Conservation (phyloP, 2,888 invertebrate species). For the Chromoteleia sp. region DNA sequence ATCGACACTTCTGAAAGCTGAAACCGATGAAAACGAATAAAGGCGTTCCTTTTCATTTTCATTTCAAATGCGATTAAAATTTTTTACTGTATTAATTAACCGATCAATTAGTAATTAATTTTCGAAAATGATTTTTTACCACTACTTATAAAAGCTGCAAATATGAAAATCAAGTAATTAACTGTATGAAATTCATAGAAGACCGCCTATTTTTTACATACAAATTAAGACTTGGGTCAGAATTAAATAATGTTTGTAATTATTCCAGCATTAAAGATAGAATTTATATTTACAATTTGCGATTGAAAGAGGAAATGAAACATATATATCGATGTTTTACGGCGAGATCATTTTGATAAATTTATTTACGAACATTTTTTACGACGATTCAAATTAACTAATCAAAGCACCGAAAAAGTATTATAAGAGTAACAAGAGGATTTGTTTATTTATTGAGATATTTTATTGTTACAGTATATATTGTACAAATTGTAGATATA, state of each 20-base stretch:
- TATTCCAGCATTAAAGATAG: background rate
- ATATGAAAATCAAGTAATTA: background rate
- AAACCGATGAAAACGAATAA: slow-evolving; percentile 75
- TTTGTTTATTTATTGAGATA: background rate
- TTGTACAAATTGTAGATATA: background rate
- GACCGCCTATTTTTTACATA: background rate
- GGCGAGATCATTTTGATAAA: slow-evolving; percentile 1
- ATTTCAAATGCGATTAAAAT: background rate
- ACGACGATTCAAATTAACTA: background rate
- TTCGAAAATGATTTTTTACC: background rate
- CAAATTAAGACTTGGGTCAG: background rate
- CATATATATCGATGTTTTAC: background rate
- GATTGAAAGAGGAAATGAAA: background rate
- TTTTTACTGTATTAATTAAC: too few relatives aligned
- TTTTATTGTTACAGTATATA: background rate
- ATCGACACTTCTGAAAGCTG: slow-evolving; percentile 76
- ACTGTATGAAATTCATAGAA: background rate
- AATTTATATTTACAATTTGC: slow-evolving; percentile 1
- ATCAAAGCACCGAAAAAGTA: background rate
- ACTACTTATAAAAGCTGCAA: background rate
- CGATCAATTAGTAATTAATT: background rate
- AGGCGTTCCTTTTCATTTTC: slow-evolving; percentile 46
- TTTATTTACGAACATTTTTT: background rate
- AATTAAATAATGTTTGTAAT: background rate
- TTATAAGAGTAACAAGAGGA: background rate